A percentile compares a stretch with the other conserved stretches of the same genome.
Evolutionary conservation across 2,797 vertebrate species (phyloP).

Genomic region (Microcaecilia unicolor): DNA sequence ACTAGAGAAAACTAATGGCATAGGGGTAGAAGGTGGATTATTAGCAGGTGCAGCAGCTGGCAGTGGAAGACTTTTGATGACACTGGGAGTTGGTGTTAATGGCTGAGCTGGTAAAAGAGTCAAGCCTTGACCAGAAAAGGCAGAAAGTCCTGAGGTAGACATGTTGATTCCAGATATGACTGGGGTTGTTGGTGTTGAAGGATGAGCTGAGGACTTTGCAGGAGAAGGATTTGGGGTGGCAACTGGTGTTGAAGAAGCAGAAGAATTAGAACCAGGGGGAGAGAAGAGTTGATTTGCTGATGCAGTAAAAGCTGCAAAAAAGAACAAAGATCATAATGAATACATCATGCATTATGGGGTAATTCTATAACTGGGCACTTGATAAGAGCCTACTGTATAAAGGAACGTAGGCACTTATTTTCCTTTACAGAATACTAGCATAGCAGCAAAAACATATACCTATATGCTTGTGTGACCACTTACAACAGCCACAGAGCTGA

Average conservation of each 20-base stretch:
- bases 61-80: constrained; percentile 74
- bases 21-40: constrained; percentile 43
- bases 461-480: too few species aligned
- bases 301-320: constrained; percentile 72
- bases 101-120: constrained; percentile 62
- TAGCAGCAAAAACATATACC: too few species aligned
- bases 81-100: constrained; percentile 62
- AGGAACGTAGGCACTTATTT: too few species aligned
- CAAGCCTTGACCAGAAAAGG: constrained; percentile 66
- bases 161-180: constrained; percentile 42
- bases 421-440: too few species aligned
- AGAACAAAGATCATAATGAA: constrained; percentile 28
- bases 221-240: constrained; percentile 53
- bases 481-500: too few species aligned
- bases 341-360: too few species aligned
- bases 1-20: constrained; percentile 69
- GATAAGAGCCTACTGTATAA: too few species aligned
- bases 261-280: constrained; percentile 67
- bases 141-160: constrained; percentile 58
- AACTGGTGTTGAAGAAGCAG: constrained; percentile 62
- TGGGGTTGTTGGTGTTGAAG: constrained; percentile 41
- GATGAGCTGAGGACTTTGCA: constrained; percentile 45
- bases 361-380: too few species aligned
- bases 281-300: constrained; percentile 77
- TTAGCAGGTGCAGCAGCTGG: constrained; percentile 39